Conservation (phyloP, 2,888 invertebrate species). For the Tipula lateralis region DNA sequence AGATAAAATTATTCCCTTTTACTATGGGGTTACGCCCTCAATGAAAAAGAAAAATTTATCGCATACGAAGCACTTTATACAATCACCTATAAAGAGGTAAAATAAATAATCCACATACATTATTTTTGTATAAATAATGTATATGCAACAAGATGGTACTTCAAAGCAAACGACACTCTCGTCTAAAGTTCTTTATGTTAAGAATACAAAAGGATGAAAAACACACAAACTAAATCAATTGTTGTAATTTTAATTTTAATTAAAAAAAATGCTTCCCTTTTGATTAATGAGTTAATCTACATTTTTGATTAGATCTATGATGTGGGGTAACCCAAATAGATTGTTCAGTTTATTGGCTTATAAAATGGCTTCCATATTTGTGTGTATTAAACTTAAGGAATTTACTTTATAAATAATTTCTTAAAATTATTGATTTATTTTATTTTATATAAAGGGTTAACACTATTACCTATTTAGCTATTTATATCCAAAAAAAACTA, state of each 20-base stretch:
- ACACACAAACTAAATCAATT: neutral
- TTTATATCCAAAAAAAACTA: neutral
- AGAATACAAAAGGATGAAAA: neutral
- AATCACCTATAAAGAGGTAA: neutral
- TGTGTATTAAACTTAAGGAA: neutral
- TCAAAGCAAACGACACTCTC: neutral
- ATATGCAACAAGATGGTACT: conserved; percentile 19
- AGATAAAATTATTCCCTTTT: neutral
- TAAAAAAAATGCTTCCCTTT: neutral
- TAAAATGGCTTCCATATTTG: neutral
- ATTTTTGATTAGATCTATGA: neutral
- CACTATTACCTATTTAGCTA: neutral
- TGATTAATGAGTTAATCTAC: neutral
- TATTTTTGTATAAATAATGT: neutral
- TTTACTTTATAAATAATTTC: neutral
- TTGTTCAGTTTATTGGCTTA: neutral
- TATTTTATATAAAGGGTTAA: neutral
- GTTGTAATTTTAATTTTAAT: neutral
- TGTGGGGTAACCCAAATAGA: neutral
- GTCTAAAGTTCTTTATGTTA: neutral
- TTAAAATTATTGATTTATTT: neutral
- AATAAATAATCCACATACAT: neutral
- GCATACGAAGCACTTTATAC: neutral
- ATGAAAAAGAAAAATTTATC: neutral
- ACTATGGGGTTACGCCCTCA: neutral